A percentile compares a stretch with the other conserved stretches of the same genome.
phyloP scores from a whole-genome alignment of 2,113 vertebrate genomes.

The Tinamus guttatus region DNA sequence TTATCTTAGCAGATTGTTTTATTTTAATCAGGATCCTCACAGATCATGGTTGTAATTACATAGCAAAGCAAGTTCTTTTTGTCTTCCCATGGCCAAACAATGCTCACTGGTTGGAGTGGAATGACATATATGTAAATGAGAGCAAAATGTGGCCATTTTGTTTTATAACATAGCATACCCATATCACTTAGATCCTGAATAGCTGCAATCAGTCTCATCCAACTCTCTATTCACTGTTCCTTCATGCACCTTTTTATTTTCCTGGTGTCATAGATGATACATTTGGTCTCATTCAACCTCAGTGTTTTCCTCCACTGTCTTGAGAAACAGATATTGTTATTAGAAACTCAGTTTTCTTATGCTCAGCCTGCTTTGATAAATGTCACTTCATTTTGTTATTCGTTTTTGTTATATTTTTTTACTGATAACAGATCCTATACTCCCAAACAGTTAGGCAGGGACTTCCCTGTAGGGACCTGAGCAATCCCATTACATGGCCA shows the following conservation, averaged over 20 bases:
- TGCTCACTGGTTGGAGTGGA: slow-evolving; percentile 13
- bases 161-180: not conserved
- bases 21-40: not conserved
- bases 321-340: not conserved
- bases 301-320: not conserved
- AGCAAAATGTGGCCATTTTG: slow-evolving; percentile 1
- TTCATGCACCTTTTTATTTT: not conserved
- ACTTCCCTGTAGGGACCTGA: not conserved
- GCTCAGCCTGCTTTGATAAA: not conserved
- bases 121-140: slow-evolving; percentile 3
- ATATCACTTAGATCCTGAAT: not conserved
- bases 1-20: not conserved
- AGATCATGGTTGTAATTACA: slow-evolving; percentile 34
- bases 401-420: no score
- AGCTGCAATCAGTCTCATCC: not conserved
- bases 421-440: not conserved
- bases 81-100: not conserved
- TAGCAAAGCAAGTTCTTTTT: slow-evolving; percentile 20
- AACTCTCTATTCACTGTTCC: not conserved
- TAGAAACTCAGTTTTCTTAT: not conserved
- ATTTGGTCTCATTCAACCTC: not conserved
- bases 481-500: not conserved
- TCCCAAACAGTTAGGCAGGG: not conserved
- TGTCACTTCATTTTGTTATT: not conserved
- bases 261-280: not conserved